These are phyloP conservation scores for Gymnogyps californianus DNA, from an alignment of 2,113 vertebrate species.

Conservation along the genomic window DNA sequence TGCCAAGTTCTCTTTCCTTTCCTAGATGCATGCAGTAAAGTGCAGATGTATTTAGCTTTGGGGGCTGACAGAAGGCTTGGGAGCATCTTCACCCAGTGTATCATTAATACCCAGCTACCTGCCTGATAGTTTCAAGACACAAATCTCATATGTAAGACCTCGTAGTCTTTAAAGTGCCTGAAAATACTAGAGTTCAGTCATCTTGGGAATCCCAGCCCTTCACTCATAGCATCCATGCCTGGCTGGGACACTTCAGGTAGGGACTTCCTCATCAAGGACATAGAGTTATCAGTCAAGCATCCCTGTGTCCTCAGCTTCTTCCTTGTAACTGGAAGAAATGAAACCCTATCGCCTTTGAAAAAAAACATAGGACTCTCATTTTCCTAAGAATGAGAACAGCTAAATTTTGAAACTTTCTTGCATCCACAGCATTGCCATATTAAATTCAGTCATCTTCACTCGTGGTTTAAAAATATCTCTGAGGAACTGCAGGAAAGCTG, in stretches of 20 bases:
- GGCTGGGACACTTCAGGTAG: not conserved
- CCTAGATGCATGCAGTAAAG: not conserved
- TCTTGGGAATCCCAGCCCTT: not conserved
- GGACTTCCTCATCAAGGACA: not conserved
- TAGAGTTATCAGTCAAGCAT: not conserved
- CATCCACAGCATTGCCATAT: not conserved
- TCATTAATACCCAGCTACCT: not conserved
- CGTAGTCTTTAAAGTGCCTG: not conserved
- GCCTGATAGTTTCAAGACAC: not conserved
- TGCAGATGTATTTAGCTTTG: not conserved
- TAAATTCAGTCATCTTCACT: not conserved
- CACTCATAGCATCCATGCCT: not conserved
- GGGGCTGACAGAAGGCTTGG: not conserved
- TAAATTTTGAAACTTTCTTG: not conserved
- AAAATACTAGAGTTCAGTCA: not conserved
- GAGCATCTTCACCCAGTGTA: not conserved
- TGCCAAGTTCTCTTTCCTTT: not conserved
- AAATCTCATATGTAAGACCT: not conserved
- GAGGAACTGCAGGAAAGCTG: not conserved
- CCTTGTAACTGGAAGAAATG: not conserved
- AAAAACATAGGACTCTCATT: not conserved
- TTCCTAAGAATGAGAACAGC: not conserved
- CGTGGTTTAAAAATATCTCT: not conserved
- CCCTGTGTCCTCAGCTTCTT: not conserved
- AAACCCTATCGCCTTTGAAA: not conserved